These are phyloP conservation scores for Microctenopoma stevenorrisi DNA, from an alignment of 2,797 vertebrate species.

Conservation along the genomic window DNA sequence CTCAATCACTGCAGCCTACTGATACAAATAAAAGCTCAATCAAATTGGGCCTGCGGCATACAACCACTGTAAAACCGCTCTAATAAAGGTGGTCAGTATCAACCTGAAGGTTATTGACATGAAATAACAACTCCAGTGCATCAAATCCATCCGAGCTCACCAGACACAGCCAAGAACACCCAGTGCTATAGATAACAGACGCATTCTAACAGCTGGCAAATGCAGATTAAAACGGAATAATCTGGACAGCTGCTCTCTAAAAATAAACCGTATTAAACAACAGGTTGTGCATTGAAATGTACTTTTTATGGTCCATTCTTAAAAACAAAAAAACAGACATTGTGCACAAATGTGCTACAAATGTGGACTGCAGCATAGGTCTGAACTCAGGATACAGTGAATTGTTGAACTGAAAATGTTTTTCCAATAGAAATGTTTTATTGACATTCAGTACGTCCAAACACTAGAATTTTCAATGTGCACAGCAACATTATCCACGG, in stretches of 20 bases:
- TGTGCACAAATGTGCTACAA: background rate
- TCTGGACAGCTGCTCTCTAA: conserved; percentile 30
- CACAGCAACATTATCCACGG: too few species aligned
- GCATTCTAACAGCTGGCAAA: conserved; percentile 3
- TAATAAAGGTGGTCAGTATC: conserved; percentile 1
- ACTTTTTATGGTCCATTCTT: background rate
- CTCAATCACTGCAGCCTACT: too few species aligned
- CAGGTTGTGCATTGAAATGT: conserved; percentile 15
- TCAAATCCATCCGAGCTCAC: too few species aligned
- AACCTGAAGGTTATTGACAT: conserved; percentile 9
- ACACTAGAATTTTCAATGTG: too few species aligned
- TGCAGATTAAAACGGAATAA: background rate
- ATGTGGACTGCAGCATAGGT: background rate
- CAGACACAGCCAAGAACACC: background rate
- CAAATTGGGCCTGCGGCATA: background rate
- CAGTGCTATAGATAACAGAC: background rate
- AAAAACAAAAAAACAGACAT: background rate
- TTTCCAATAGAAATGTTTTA: background rate
- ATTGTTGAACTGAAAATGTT: too few species aligned
- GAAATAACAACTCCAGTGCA: conserved; percentile 10
- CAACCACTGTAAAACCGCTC: conserved; percentile 1
- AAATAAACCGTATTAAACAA: conserved; percentile 17
- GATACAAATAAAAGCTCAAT: background rate
- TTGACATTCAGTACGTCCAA: background rate
- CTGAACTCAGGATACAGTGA: background rate